Percentiles rank a stretch among this genome's conserved stretches.
phyloP scores from a whole-genome alignment of 2,113 vertebrate species.

The Mustelus asterias region DNA sequence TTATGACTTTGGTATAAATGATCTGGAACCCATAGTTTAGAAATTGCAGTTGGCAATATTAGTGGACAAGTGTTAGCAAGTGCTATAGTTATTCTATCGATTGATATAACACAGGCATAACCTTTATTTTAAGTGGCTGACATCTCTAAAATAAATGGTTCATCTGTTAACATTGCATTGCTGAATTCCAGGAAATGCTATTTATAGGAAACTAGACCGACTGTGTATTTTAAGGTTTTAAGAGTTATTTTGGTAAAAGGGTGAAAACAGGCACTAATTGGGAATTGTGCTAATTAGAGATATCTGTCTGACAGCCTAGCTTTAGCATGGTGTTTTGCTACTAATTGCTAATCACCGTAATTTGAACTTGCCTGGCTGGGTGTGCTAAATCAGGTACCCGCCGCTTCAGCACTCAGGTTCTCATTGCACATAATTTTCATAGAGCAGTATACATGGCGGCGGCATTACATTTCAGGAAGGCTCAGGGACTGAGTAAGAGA shows the following conservation, averaged over 20 bases:
- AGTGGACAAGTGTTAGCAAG: neutral
- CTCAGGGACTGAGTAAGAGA: neutral
- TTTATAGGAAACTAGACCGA: neutral
- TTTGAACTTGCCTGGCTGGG: neutral
- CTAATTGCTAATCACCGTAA: neutral
- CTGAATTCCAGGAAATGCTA: neutral
- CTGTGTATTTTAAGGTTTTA: neutral
- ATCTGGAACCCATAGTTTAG: slow-evolving; percentile 3
- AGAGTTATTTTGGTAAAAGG: neutral
- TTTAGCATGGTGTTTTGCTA: neutral
- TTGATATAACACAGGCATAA: neutral
- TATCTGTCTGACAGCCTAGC: neutral
- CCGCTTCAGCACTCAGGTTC: neutral
- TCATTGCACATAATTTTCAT: neutral
- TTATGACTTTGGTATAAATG: neutral
- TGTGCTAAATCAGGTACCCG: neutral
- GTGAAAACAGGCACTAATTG: neutral
- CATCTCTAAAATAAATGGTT: neutral
- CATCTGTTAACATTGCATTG: neutral
- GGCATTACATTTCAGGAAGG: neutral
- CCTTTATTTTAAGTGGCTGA: neutral
- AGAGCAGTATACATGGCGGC: neutral
- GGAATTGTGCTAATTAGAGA: neutral
- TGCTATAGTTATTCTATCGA: neutral
- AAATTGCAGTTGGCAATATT: neutral